Evolutionary conservation across 2,113 vertebrate genomes (phyloP).

Genomic region (Mormyrus lacerda): DNA sequence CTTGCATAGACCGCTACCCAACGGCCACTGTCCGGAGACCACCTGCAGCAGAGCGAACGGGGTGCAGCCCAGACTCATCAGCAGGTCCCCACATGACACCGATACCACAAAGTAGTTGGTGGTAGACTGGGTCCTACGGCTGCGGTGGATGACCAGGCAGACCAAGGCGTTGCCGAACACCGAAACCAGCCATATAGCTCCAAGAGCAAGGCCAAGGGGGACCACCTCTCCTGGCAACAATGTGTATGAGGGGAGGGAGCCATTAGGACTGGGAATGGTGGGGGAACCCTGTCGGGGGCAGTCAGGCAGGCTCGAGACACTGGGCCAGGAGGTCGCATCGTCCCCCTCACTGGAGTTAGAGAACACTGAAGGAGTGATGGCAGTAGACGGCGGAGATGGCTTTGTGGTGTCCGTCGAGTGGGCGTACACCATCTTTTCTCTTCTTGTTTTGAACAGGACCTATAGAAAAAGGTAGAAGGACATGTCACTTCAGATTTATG

Average conservation of each 20-base stretch:
- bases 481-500: background rate
- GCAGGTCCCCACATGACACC: conserved; percentile 81
- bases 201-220: conserved; percentile 62
- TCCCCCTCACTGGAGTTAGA: conserved; percentile 58
- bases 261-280: conserved; percentile 41
- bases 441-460: conserved; percentile 22
- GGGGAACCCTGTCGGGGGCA: conserved; percentile 25
- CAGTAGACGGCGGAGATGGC: conserved; percentile 29
- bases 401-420: conserved; percentile 50
- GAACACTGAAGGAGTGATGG: conserved; percentile 47
- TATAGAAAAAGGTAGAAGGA: conserved; percentile 34
- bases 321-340: conserved; percentile 34
- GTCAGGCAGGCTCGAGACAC: conserved; percentile 30
- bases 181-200: conserved; percentile 72
- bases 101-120: conserved; percentile 92
- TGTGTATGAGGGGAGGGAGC: conserved; percentile 38
- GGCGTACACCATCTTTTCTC: conserved; percentile 57
- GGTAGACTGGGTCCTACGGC: conserved; percentile 83
- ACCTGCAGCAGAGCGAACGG: conserved; percentile 79
- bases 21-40: conserved; percentile 61
- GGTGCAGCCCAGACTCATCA: conserved; percentile 63
- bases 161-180: conserved; percentile 79
- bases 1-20: conserved; percentile 66
- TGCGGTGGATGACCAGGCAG: conserved; percentile 83
- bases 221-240: conserved; percentile 60